Percentiles rank a stretch among this genome's conserved stretches.
Conservation (phyloP, 2,113 vertebrate genomes). For the Corydoras sp. region DNA sequence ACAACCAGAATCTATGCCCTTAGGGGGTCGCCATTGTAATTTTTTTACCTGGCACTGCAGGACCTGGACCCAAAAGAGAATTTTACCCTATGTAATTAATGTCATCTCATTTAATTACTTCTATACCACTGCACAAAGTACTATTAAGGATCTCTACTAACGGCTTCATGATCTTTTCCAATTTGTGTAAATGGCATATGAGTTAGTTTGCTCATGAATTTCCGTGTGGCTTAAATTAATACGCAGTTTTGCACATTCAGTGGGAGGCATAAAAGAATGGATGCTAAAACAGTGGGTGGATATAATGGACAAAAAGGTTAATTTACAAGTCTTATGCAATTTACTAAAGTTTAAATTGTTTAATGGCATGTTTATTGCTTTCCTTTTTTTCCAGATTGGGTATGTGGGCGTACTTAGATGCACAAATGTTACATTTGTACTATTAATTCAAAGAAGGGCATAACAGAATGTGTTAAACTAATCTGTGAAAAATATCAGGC, state of each 20-base stretch:
- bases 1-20: conserved; percentile 1
- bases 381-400: too few relatives aligned
- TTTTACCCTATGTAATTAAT: too few relatives aligned
- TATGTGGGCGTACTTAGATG: too few relatives aligned
- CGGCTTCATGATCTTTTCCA: conserved; percentile 16
- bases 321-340: too few relatives aligned
- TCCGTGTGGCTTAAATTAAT: conserved; percentile 1
- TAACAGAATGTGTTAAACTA: too few relatives aligned
- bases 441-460: too few relatives aligned
- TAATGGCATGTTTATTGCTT: too few relatives aligned
- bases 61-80: background rate
- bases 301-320: too few relatives aligned
- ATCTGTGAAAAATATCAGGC: too few relatives aligned
- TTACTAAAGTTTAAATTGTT: too few relatives aligned
- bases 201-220: background rate
- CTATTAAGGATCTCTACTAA: conserved; percentile 3
- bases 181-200: conserved; percentile 8
- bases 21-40: background rate
- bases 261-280: conserved; percentile 2
- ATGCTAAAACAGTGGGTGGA: background rate
- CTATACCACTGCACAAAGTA: background rate
- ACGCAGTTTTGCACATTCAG: background rate
- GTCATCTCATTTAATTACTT: too few relatives aligned
- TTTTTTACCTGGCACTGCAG: background rate
- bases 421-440: too few relatives aligned